Evolutionary conservation across 2,113 vertebrate species (phyloP).

Genomic region (Trogon surrucura): DNA sequence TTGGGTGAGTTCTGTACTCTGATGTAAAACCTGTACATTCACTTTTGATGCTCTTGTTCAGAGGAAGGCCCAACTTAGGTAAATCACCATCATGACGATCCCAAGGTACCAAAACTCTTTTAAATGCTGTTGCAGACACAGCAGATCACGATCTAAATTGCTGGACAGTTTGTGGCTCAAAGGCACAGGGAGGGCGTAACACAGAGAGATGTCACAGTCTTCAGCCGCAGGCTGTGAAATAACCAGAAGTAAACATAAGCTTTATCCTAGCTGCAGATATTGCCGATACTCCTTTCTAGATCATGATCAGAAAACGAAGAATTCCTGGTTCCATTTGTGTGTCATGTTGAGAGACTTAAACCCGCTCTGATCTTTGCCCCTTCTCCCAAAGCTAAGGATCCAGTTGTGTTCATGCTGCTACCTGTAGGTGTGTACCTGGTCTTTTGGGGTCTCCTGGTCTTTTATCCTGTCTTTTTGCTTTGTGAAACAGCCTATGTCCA

Average conservation of each 20-base stretch:
- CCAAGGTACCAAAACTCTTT: background rate
- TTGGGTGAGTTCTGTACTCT: background rate
- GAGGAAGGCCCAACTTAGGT: background rate
- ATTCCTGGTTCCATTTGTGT: background rate
- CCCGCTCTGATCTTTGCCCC: background rate
- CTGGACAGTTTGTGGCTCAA: background rate
- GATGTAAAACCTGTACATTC: background rate
- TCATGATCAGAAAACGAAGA: background rate
- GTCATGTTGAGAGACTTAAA: background rate
- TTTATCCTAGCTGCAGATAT: background rate
- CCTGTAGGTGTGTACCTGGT: background rate
- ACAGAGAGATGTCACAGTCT: background rate
- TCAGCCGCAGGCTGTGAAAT: background rate
- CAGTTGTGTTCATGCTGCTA: background rate
- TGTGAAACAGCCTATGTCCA: background rate
- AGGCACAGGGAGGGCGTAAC: background rate
- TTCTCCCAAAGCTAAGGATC: background rate
- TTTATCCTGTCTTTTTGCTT: background rate
- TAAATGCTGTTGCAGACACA: background rate
- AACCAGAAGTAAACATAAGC: background rate
- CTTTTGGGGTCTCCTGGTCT: background rate
- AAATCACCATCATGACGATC: background rate
- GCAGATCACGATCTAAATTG: background rate
- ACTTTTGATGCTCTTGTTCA: background rate
- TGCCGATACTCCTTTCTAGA: background rate